A percentile compares a stretch with the other conserved stretches of the same genome.
Conservation (phyloP, 2,797 vertebrate genomes). For the Pipistrellus pipistrellus region DNA sequence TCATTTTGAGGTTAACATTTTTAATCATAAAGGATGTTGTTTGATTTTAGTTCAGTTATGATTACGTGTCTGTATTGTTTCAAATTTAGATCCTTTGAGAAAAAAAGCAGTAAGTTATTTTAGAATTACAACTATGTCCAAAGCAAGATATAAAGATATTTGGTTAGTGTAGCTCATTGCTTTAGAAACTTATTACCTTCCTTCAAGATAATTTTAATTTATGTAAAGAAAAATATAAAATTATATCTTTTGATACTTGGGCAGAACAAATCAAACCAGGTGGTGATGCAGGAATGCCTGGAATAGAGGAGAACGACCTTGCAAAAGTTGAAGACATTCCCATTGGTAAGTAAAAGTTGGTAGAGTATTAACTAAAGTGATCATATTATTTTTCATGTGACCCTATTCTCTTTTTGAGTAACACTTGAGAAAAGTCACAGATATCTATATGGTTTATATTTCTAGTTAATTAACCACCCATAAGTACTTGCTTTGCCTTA, state of each 20-base stretch:
- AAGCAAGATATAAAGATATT: background rate
- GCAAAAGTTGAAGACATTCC: conserved; percentile 94
- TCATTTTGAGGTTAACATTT: conserved; percentile 52
- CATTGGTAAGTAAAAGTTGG: conserved; percentile 89
- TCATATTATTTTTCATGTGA: conserved; percentile 51
- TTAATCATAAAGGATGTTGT: background rate
- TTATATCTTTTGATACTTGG: conserved; percentile 79
- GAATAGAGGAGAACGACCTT: conserved; percentile 97
- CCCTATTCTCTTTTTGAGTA: conserved; percentile 36
- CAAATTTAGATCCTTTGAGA: conserved; percentile 41
- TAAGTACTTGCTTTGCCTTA: conserved; percentile 33
- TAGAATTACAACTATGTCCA: background rate
- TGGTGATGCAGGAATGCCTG: conserved; percentile 99
- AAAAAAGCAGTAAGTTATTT: conserved; percentile 39
- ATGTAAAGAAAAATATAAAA: conserved; percentile 61
- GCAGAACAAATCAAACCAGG: conserved; percentile 93
- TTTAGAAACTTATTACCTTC: conserved; percentile 60
- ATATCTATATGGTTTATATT: conserved; percentile 38
- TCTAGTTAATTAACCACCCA: conserved; percentile 12
- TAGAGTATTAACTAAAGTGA: background rate
- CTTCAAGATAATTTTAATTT: conserved; percentile 45
- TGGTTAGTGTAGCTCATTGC: conserved; percentile 6
- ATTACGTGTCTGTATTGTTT: conserved; percentile 54
- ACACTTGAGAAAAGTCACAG: conserved; percentile 52
- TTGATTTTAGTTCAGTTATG: conserved; percentile 37